Base-by-base conservation (phyloP, 1,140 invertebrate species). In the Cherax quadricarinatus region DNA sequence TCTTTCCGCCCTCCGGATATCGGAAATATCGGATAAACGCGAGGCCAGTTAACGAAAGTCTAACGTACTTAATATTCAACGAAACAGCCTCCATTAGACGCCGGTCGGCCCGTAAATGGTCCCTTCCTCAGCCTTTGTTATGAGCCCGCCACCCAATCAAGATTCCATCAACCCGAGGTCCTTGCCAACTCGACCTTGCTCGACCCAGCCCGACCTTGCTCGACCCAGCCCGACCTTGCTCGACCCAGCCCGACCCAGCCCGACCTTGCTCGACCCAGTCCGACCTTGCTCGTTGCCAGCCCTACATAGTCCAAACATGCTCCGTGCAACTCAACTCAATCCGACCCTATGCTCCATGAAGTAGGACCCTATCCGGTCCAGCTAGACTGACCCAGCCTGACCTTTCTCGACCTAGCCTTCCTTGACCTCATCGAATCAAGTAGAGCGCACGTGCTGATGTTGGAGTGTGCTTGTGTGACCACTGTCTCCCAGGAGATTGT, bases 121-220 rank as follows among this genome's bases (percentile, higher is more conserved):
- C n/a, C 57, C 75, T 57, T 73, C 70, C 86, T 78, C 86, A 30
- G 86, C 86, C 86, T 87, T 87, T 87, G 70, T 87, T 87, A 87
- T 87, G 86, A 78, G 84, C 49, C 73, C 16, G 70, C 48, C 30
- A 87, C 86, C 86, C 86, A 86, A 87, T 87, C 86, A 87, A 18
- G 86, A 87, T 78, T 87, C 86, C 86, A 87, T 87, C 86, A 87
- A 73, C 60, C 86, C 21, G 75, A 87, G 70, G 75, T 53, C 75
- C 70, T 70, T 86, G 70, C 70, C 41, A 78, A 66, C 66, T 49
- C 24, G 21, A 21, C 49, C 84, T 41, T 12, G 49, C 81, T 24
- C n/a, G 18, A 21, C 70, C 21, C 70, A 75, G 70, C 70, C 70
- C n/a, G 24, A 7, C n/a, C n/a, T 5, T 21, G 70, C 70, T 6